Evolutionary conservation across 2,888 invertebrate species (phyloP), one percentile per base, ranked within the genome.

Genomic region (Cheilosia urbana): DNA sequence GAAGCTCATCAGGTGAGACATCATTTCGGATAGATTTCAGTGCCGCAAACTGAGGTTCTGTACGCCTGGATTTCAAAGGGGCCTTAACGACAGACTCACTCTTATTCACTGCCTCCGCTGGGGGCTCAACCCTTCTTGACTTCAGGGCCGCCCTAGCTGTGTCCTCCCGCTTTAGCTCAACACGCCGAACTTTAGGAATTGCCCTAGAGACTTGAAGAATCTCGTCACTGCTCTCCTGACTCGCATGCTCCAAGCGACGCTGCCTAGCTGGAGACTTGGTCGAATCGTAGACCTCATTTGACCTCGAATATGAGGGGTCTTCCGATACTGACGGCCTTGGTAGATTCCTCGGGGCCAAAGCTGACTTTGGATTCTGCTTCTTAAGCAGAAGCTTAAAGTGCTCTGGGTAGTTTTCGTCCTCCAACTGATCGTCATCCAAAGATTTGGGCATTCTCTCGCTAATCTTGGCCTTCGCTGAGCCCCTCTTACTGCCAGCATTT

Each of bases 381-480:
- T 79, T 94, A 62, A 95, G 92, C 69, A 95, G 90, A n/a, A 94
- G 94, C 89, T 95, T 95, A 89, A 95, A 95, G 89, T 93, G 94
- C 89, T 93, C 94, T 19, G 95, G 95, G 90, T 95, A 95, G 89
- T 95, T 95, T 89, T 94, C 95, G 87, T 95, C 94, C 85, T 93
- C 94, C 49, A 93, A 92, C 77, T 94, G 93, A 89, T 95, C 95
- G 1, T 77, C 80, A n/a, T 45, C 60, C 5, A 81, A 27, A 1
- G 69, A 21, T 9, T 82, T 69, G 1, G 69, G 40, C 83, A 93
- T 93, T 24, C 93, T 90, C 11, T 65, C 47, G 49, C 71, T 90
- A 7, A 65, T 58, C 47, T 57, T 81, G 21, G 71, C 51, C 69
- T 77, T 87, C 19, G 79, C 66, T 24, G 87, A 69, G 17, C 76